A percentile compares a stretch with the other conserved stretches of the same genome.
Conservation (phyloP, 2,113 vertebrate genomes). For the Poecilia latipinna region DNA sequence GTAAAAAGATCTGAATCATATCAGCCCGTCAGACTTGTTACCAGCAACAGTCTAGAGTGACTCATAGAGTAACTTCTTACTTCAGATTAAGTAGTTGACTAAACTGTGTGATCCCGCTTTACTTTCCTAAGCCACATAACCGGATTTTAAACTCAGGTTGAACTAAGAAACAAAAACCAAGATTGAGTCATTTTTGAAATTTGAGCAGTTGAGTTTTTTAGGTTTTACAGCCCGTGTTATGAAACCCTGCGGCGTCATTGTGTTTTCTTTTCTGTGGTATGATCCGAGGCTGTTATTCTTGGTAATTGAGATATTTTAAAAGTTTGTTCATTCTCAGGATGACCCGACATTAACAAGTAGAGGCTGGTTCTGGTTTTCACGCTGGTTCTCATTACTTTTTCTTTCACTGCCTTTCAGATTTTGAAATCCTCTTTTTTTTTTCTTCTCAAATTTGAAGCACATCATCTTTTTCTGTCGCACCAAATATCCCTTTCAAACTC, state of each 20-base stretch:
- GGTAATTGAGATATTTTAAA: constrained; percentile 22
- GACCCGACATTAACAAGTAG: constrained; percentile 38
- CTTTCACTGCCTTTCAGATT: constrained; percentile 66
- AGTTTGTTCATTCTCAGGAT: constrained; percentile 17
- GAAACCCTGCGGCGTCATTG: background rate
- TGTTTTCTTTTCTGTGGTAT: background rate
- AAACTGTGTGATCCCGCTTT: background rate
- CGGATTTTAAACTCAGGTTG: background rate
- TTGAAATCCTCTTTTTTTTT: constrained; percentile 49
- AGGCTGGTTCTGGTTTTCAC: constrained; percentile 18
- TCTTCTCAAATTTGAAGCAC: constrained; percentile 58
- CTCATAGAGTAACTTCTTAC: too few relatives aligned
- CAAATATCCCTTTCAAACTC: constrained; percentile 48
- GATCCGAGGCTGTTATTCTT: constrained; percentile 23
- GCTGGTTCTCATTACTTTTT: constrained; percentile 19
- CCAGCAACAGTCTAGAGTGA: too few relatives aligned
- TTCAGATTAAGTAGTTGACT: background rate
- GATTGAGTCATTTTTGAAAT: background rate
- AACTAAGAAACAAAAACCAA: background rate
- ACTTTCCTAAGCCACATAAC: background rate
- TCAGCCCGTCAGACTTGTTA: too few relatives aligned
- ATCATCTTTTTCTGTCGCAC: constrained; percentile 46
- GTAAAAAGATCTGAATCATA: too few relatives aligned
- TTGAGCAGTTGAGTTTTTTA: background rate
- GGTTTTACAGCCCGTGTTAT: background rate